These are phyloP conservation scores for Heterodera schachtii DNA, from an alignment of 1,140 invertebrate genomes.

Conservation along the genomic window DNA sequence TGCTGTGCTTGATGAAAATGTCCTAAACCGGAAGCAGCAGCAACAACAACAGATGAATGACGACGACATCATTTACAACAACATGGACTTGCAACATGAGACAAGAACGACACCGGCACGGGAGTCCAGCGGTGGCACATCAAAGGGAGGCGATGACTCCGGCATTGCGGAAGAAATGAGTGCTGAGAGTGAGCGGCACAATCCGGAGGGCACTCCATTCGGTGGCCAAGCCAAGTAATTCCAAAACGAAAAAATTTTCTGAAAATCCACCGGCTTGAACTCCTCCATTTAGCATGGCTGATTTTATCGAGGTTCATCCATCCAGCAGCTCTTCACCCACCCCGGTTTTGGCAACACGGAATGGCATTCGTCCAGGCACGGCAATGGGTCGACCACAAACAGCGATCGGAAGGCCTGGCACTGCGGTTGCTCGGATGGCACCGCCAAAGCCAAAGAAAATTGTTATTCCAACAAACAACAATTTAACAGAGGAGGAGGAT, in stretches of 20 bases:
- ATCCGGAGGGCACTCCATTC: neutral
- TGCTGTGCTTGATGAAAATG: neutral
- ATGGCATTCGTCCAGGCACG: constrained; percentile 21
- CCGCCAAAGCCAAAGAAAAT: constrained; percentile 54
- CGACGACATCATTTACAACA: neutral
- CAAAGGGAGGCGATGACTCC: constrained; percentile 53
- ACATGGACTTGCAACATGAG: neutral
- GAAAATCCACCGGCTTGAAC: neutral
- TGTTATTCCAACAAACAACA: constrained; percentile 18
- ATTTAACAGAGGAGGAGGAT: neutral
- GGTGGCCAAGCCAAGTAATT: neutral
- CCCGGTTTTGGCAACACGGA: neutral
- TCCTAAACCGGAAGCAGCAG: neutral
- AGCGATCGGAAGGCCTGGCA: constrained; percentile 50
- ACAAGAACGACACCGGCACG: constrained; percentile 34
- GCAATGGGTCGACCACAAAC: constrained; percentile 52
- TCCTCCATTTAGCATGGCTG: neutral
- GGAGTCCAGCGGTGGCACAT: constrained; percentile 55
- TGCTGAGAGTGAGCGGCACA: constrained; percentile 44
- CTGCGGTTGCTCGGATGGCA: constrained; percentile 43
- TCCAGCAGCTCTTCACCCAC: constrained; percentile 17
- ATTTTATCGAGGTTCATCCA: constrained; percentile 18
- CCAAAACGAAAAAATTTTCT: neutral
- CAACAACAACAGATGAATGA: neutral
- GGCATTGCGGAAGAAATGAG: constrained; percentile 52